phyloP scores from a whole-genome alignment of 2,888 invertebrate genomes.

The Thumatha senex region DNA sequence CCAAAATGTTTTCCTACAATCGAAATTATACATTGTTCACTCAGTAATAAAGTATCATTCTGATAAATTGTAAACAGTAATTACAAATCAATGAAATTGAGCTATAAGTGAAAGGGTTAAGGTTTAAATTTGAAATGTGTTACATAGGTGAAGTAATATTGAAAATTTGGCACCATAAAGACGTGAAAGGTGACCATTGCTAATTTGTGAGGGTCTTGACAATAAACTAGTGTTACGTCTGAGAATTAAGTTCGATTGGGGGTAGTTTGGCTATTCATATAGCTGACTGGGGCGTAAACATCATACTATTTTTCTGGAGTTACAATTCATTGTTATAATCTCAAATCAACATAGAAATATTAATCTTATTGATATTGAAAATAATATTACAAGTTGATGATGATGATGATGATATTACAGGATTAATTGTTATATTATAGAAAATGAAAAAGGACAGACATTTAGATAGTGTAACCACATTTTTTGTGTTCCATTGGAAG shows the following conservation, averaged over 20 bases:
- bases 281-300: neutral
- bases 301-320: neutral
- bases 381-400: no score
- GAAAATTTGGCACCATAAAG: conserved; percentile 58
- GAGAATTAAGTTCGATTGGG: conserved; percentile 28
- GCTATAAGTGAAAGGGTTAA: conserved; percentile 14
- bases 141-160: conserved; percentile 29
- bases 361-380: no score
- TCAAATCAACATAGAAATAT: no score
- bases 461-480: no score
- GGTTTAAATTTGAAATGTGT: conserved; percentile 21
- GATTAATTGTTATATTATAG: no score
- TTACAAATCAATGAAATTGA: conserved; percentile 20
- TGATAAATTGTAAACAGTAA: neutral
- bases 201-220: conserved; percentile 60
- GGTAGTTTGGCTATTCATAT: conserved; percentile 3
- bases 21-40: conserved; percentile 11
- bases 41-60: conserved; percentile 16
- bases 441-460: no score
- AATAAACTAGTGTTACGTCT: conserved; percentile 45
- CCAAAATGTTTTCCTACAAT: conserved; percentile 9
- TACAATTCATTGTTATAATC: neutral
- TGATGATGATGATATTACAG: no score
- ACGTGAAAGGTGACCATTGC: conserved; percentile 66
- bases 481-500: no score